phyloP scores from a whole-genome alignment of 2,888 invertebrate genomes.

The Odontomyia ornata region DNA sequence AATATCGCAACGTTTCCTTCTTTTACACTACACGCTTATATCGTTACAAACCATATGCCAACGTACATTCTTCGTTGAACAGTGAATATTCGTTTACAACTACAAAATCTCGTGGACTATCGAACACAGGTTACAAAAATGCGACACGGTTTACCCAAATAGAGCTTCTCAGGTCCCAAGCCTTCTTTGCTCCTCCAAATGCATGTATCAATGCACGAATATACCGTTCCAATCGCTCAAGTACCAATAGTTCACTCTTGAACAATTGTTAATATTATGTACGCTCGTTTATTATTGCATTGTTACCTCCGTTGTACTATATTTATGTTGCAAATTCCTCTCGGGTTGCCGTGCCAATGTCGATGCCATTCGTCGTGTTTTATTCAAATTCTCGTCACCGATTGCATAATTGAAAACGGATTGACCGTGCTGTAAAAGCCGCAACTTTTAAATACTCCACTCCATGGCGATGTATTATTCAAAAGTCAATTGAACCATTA shows the following conservation, averaged over 20 bases:
- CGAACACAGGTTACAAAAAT: neutral
- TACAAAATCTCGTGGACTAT: constrained; percentile 15
- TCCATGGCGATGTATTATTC: constrained; percentile 19
- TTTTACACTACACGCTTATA: neutral
- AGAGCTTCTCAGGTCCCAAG: neutral
- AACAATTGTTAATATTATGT: constrained; percentile 28
- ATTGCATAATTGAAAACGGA: constrained; percentile 8
- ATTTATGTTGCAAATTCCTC: constrained; percentile 32
- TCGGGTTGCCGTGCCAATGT: constrained; percentile 29
- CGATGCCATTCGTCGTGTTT: constrained; percentile 21
- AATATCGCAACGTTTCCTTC: constrained; percentile 44
- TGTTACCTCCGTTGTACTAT: constrained; percentile 2
- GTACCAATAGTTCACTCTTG: constrained; percentile 23
- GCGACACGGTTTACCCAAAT: neutral
- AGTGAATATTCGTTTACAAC: constrained; percentile 6
- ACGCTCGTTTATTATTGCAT: constrained; percentile 19
- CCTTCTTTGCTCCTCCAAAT: constrained; percentile 18
- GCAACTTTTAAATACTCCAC: constrained; percentile 15
- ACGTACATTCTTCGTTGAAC: neutral
- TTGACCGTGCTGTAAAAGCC: constrained; percentile 4
- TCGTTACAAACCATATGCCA: neutral
- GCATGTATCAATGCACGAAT: neutral
- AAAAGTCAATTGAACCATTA: constrained; percentile 41
- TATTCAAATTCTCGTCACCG: constrained; percentile 33
- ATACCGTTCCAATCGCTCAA: constrained; percentile 1